These are phyloP conservation scores for Noctua pronuba DNA, from an alignment of 2,888 invertebrate species.

Conservation along the genomic window DNA sequence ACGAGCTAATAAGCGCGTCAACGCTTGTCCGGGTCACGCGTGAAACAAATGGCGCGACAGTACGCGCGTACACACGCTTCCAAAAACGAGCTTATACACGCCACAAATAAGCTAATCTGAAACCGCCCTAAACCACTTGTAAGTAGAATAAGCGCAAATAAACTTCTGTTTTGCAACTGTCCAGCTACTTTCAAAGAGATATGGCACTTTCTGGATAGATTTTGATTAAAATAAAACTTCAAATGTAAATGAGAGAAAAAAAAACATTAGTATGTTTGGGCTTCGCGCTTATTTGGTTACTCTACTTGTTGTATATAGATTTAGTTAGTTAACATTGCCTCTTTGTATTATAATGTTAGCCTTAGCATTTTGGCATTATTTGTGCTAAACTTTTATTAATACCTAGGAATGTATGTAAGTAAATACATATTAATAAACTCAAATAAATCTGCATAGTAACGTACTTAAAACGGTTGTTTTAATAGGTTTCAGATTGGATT, in stretches of 20 bases:
- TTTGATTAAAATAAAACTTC: neutral
- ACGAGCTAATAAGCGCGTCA: neutral
- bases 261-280: neutral
- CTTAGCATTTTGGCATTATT: conserved; percentile 46
- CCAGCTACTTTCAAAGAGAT: conserved; percentile 4
- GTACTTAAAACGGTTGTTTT: neutral
- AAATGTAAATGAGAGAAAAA: neutral
- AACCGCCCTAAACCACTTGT: neutral
- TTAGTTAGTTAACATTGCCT: conserved; percentile 30
- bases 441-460: conserved; percentile 15
- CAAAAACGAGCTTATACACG: neutral
- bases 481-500: neutral
- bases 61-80: neutral
- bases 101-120: neutral
- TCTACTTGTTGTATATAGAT: conserved; percentile 2
- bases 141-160: conserved; percentile 10
- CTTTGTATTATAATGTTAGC: conserved; percentile 45
- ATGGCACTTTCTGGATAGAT: neutral
- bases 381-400: conserved; percentile 44
- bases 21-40: neutral
- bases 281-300: conserved; percentile 14
- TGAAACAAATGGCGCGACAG: neutral
- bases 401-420: conserved; percentile 47
- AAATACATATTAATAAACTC: conserved; percentile 23
- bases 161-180: neutral